Conservation (phyloP, 1,140 invertebrate genomes). For the Polypedilum pembai region DNA sequence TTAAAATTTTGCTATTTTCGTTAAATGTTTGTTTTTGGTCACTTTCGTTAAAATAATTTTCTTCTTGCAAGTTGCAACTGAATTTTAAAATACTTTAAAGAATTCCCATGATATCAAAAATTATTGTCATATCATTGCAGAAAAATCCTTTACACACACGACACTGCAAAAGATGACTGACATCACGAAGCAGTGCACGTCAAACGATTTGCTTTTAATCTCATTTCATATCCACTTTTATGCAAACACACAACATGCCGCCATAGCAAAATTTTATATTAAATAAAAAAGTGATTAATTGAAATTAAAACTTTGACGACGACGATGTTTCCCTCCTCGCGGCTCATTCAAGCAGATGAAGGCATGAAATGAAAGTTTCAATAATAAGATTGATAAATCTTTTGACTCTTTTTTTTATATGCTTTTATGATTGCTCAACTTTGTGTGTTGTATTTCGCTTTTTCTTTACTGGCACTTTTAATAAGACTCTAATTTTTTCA, state of each 20-base stretch:
- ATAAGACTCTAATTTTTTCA: constrained; percentile 26
- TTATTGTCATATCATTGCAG: too few relatives aligned
- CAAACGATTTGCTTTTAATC: too few relatives aligned
- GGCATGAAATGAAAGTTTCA: constrained; percentile 26
- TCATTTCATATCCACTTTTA: background rate
- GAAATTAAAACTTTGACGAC: background rate
- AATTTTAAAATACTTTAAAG: too few relatives aligned
- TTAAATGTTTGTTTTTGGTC: too few relatives aligned
- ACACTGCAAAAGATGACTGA: too few relatives aligned
- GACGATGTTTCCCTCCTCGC: constrained; percentile 10
- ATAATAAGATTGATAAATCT: constrained; percentile 26
- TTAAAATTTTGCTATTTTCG: too few relatives aligned
- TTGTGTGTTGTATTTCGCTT: background rate
- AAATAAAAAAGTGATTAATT: constrained; percentile 24
- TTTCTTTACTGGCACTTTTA: constrained; percentile 16
- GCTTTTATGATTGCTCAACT: constrained; percentile 27
- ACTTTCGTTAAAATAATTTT: too few relatives aligned
- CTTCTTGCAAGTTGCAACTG: too few relatives aligned
- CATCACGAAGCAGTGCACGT: too few relatives aligned
- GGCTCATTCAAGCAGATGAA: background rate
- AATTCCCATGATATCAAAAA: too few relatives aligned
- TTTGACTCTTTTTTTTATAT: background rate
- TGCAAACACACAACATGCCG: constrained; percentile 8
- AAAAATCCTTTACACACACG: too few relatives aligned
- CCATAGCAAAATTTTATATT: background rate